Percentiles rank a stretch among this genome's conserved stretches.
Conservation (phyloP, 2,797 vertebrate species). For the Xerus rutilus region DNA sequence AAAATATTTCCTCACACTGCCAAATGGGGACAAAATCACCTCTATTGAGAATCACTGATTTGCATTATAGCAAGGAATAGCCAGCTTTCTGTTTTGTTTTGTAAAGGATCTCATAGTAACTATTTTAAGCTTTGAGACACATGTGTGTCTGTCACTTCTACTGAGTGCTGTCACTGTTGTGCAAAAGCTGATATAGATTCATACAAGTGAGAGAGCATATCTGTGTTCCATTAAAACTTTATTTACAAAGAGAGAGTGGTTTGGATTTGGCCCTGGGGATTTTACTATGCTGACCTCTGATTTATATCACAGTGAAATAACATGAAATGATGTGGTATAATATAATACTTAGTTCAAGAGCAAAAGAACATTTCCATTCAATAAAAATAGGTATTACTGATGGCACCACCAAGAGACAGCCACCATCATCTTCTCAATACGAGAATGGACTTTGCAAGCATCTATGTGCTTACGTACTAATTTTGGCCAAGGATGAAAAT, state of each 20-base stretch:
- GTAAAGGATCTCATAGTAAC: neutral
- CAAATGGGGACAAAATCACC: neutral
- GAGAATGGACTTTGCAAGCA: neutral
- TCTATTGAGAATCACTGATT: neutral
- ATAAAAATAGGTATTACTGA: neutral
- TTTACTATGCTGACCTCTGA: neutral
- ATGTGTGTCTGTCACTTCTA: neutral
- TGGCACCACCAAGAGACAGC: neutral
- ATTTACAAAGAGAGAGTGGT: neutral
- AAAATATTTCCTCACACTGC: neutral
- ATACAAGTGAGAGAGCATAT: neutral
- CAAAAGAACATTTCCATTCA: neutral
- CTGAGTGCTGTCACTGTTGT: neutral
- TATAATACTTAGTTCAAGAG: neutral
- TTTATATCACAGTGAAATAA: constrained; percentile 5
- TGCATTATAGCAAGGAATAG: neutral
- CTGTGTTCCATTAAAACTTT: neutral
- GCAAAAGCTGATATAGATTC: neutral
- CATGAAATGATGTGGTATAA: neutral
- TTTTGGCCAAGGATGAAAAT: neutral
- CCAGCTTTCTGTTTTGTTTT: neutral
- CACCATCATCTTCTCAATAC: neutral
- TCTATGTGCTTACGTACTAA: neutral
- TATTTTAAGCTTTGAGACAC: neutral
- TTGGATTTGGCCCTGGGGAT: neutral